Evolutionary conservation across 2,113 vertebrate species (phyloP), one percentile per base, ranked within the genome.

Genomic region (Pycnonotus jocosus): DNA sequence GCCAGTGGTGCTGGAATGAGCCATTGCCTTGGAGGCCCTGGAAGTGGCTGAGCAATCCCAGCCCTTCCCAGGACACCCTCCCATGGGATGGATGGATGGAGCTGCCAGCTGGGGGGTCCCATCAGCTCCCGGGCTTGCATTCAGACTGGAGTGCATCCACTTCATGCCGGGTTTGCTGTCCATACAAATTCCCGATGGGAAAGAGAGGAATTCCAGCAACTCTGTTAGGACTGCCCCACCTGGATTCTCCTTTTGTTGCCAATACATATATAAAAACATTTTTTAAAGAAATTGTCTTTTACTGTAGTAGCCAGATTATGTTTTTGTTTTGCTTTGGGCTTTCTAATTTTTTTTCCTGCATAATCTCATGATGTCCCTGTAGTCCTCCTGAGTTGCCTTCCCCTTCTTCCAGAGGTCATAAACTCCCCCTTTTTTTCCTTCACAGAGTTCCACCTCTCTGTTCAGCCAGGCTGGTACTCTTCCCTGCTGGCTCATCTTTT

Each of bases 1-100:
- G 76, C 89, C 54, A 40, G 87, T 78, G 62, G 80, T 86, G 82
- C 83, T 90, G 91, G 94, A 95, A 86, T 86, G 82, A 95, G 83
- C 74, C 56, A 21, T 15, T 70, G 89, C 92, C 95, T 95, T 23
- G 65, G 57, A 94, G 95, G 61, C 9, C 23, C 70, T 93, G 82
- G 78, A 84, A 70, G 10, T 5, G 74, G 50, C 58, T 51, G 73
- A 88, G 88, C 70, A 56, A 40, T 14, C 53, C 60, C 86, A 91
- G 15, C 64, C 57, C 40, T 40, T 61, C 30, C 50, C 70, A 85
- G 72, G 21, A 57, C 66, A 51, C 10, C 53, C 37, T 73, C 54
- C 25, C 23, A 2, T 1, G 31, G 61, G 33, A 58, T 37, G n/a
- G 56, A 16, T 37, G 57, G n/a, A 17, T n/a, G 21, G 53, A 2